Base-by-base conservation (phyloP, 2,888 invertebrate genomes). In the Melikaiella ostensackeni region DNA sequence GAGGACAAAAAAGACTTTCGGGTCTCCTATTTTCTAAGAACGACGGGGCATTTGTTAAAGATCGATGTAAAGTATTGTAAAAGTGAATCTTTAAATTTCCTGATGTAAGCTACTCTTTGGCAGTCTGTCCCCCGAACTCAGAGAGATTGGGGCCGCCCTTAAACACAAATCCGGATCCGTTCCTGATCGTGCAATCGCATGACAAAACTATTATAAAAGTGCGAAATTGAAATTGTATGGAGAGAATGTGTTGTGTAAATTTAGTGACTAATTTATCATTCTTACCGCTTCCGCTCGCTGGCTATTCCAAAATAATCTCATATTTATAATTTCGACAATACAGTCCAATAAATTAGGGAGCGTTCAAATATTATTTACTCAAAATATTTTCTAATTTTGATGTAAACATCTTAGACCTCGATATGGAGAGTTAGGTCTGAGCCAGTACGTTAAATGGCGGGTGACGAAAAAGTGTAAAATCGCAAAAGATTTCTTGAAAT, bases 261-360 rank as follows among this genome's bases (percentile, higher is more conserved):
- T 82, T 80, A 83, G 76, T 75, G 75, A 75, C 77, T 80, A 81
- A 81, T 80, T 84, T 82, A 80, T 82, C 77, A 81, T 80, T 79
- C 79, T 83, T 81, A 78, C 79, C 80, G 74, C 77, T 76, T 70
- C 75, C 76, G 74, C 81, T 79, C 81, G 81, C 83, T 82, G 81
- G 77, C 75, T 24, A 55, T 70, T 70, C 46, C 46, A n/a, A 33
- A 70, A 70, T n/a, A n/a, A 30, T 50, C 46, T 8, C n/a, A 42
- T 38, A 64, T 13, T 21, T 38, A 38, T 38, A 8, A 24, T 24
- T 42, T 42, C 42, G 16, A 16, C 42, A 42, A 42, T 42, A 6
- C 11, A 42, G 9, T 16, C 42, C 16, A 16, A 16, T 42, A 42
- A 42, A 16, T 42, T 16, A 42, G 42, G 16, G 16, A 42, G 42